A percentile compares a stretch with the other conserved stretches of the same genome.
Conservation (phyloP, 2,888 invertebrate genomes). For the Sarcophaga subvicina region DNA sequence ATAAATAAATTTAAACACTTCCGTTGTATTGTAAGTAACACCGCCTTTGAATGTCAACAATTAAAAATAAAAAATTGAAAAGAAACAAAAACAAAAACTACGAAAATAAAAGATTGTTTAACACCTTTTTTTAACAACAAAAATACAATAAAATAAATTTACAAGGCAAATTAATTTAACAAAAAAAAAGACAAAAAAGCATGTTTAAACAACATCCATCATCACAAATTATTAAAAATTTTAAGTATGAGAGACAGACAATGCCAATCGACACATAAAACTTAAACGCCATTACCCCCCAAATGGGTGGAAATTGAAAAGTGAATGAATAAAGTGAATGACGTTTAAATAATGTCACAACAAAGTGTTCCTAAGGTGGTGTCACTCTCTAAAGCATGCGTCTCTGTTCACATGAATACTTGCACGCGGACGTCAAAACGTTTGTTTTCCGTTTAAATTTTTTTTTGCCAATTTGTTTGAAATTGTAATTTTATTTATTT, state of each 20-base stretch:
- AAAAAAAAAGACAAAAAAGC: no score
- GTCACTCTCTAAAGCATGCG: no score
- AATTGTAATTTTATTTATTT: constrained; percentile 24
- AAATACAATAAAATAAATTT: neutral
- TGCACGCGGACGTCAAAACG: neutral
- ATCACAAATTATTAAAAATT: neutral
- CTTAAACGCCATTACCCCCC: neutral
- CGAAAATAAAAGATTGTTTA: neutral
- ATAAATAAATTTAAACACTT: constrained; percentile 2
- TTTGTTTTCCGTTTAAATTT: neutral
- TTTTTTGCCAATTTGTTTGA: neutral
- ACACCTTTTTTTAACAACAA: neutral
- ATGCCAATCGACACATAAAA: neutral
- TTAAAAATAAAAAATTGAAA: neutral
- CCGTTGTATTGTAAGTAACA: constrained; percentile 48
- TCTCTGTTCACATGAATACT: neutral
- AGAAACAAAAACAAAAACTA: neutral
- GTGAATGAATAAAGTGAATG: neutral
- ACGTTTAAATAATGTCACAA: neutral
- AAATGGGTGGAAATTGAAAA: neutral
- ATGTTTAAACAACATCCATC: neutral
- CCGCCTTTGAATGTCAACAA: constrained; percentile 37
- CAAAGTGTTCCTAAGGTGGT: no score
- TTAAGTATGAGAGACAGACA: neutral
- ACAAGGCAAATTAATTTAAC: neutral